These are phyloP conservation scores for Geopemphigus sp. DNA, from an alignment of 1,140 invertebrate genomes.

Conservation along the genomic window DNA sequence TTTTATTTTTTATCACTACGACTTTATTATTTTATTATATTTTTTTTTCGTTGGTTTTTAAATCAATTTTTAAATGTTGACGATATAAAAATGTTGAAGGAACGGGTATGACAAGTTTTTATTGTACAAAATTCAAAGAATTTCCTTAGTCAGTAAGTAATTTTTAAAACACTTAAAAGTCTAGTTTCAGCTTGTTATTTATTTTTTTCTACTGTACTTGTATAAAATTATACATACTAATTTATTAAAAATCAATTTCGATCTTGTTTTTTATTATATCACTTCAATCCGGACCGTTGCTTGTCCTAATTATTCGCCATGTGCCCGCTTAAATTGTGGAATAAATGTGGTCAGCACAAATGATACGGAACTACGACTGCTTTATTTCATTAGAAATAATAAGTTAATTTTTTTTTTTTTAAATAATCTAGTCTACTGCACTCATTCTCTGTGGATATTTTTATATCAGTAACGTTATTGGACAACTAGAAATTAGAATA, in stretches of 20 bases:
- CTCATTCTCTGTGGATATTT: too few species aligned
- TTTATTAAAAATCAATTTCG: constrained; percentile 44
- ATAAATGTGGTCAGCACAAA: too few species aligned
- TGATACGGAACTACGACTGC: too few species aligned
- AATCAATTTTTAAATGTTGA: constrained; percentile 4
- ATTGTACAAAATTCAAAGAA: constrained; percentile 32
- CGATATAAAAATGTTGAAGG: background rate
- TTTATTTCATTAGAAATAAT: too few species aligned
- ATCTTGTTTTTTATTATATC: background rate
- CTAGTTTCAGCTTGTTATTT: constrained; percentile 46
- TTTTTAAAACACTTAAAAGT: constrained; percentile 44
- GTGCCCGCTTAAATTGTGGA: too few species aligned
- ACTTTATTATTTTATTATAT: constrained; percentile 24
- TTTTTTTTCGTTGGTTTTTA: background rate
- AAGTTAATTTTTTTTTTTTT: too few species aligned
- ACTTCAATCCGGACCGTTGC: too few species aligned
- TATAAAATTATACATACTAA: constrained; percentile 44
- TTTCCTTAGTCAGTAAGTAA: constrained; percentile 33
- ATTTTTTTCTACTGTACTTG: constrained; percentile 46
- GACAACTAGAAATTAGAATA: too few species aligned
- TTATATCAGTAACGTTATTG: too few species aligned
- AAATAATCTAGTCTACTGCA: too few species aligned
- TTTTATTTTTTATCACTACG: constrained; percentile 32
- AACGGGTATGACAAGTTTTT: constrained; percentile 23
- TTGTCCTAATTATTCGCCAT: too few species aligned